Conservation (phyloP, 2,888 invertebrate genomes). For the Stenodera caucasica region DNA sequence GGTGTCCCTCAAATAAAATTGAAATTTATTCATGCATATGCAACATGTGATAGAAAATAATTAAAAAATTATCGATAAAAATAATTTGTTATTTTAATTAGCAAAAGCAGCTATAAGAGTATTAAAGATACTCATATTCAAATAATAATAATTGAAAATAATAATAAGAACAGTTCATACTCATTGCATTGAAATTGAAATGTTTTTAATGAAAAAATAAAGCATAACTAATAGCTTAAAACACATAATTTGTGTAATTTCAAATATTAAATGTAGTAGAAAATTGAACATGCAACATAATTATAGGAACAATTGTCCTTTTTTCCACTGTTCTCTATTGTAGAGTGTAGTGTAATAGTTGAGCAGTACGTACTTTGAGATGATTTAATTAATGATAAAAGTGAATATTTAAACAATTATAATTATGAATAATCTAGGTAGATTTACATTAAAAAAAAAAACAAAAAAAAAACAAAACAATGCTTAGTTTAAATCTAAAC, state of each 20-base stretch:
- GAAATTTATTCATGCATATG: slow-evolving; percentile 34
- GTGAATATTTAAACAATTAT: not conserved
- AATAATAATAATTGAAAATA: no score
- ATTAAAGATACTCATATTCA: not conserved
- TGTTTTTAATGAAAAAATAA: slow-evolving; percentile 15
- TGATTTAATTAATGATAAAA: slow-evolving; percentile 5
- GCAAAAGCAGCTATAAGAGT: slow-evolving; percentile 21
- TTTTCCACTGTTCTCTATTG: slow-evolving; percentile 1
- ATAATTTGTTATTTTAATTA: slow-evolving; percentile 21
- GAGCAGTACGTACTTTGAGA: slow-evolving; percentile 32
- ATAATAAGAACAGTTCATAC: slow-evolving; percentile 15
- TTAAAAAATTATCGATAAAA: slow-evolving; percentile 12
- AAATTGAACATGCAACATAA: slow-evolving; percentile 35
- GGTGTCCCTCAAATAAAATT: slow-evolving; percentile 36
- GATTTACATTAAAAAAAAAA: not conserved
- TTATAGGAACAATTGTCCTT: slow-evolving; percentile 10
- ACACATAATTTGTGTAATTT: slow-evolving; percentile 2
- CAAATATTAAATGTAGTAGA: not conserved
- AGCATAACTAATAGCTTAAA: slow-evolving; percentile 22
- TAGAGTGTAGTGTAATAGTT: slow-evolving; percentile 43
- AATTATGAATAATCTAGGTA: not conserved
- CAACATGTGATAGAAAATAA: slow-evolving; percentile 24
- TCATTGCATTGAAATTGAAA: slow-evolving; percentile 21
- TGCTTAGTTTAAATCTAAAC: not conserved
- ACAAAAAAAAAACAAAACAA: not conserved